Evolutionary conservation across 2,797 vertebrate genomes (phyloP), one percentile per base, ranked within the genome.

Genomic region (Sebastes cheni): DNA sequence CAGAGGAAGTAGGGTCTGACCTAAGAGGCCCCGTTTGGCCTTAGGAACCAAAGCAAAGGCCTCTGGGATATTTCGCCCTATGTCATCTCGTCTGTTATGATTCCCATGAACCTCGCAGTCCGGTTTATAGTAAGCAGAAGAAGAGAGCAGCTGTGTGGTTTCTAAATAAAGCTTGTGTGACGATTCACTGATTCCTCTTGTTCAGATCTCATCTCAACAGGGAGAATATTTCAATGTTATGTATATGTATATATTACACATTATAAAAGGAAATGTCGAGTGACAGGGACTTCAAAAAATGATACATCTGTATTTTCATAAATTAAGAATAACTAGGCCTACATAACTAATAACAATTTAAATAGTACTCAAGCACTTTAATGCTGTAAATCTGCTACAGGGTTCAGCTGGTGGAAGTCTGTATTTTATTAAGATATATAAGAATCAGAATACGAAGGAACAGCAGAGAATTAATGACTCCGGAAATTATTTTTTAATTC

Each of bases 21-120:
- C 94, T 65, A 7, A 46, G 88, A 86, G 93, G 88, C 85, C 86
- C 79, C 59, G 82, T 92, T 88, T 92, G 81, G 69, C 81, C 93
- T 93, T 95, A 93, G 93, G 94, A 96, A 93, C 90, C 85, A 87
- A 83, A 90, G 78, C 81, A 88, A 83, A 84, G 89, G 59, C 90
- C 91, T 81, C 34, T 92, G 92, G 89, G 94, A 94, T 90, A 79
- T 85, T 88, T 90, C 5, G 72, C 60, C 56, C 72, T 25, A 59
- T 90, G 90, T 91, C 92, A 89, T 83, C 77, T 70, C 64, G 25
- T 79, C 87, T 93, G 89, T 91, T 93, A 89, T 92, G 89, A 87
- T 95, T 95, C 94, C 93, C 93, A 95, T 90, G 93, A 93, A 94
- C 91, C 76, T 75, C 30, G 39, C 39, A 29, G 82, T 75, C 80